Percentiles rank a stretch among this genome's conserved stretches.
phyloP scores from a whole-genome alignment of 2,797 vertebrate species.

The Pangasius larnaudii region DNA sequence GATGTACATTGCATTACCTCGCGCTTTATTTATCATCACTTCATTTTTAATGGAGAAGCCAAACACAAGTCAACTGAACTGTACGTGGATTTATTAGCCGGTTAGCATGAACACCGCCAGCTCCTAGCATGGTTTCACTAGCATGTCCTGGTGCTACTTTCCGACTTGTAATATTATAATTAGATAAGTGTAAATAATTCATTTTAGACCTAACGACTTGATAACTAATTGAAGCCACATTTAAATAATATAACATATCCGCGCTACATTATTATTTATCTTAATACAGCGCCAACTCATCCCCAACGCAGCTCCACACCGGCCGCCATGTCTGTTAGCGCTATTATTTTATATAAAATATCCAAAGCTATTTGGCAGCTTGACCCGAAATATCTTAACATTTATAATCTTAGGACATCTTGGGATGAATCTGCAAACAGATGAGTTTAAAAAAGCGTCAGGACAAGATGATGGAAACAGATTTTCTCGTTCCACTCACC shows the following conservation, averaged over 20 bases:
- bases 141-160: neutral
- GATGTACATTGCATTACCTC: too few species aligned
- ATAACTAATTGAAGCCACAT: too few species aligned
- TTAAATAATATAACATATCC: neutral
- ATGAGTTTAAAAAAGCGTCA: accelerated
- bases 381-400: neutral
- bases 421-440: neutral
- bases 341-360: neutral
- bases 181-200: neutral
- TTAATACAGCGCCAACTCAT: neutral
- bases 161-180: neutral
- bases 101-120: neutral
- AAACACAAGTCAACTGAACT: neutral
- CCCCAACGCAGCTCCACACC: neutral
- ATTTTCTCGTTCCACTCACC: slow-evolving; percentile 54
- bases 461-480: slow-evolving; percentile 47
- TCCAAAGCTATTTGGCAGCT: neutral
- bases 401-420: neutral
- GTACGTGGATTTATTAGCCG: neutral
- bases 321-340: neutral
- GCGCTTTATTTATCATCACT: neutral
- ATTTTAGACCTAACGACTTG: neutral
- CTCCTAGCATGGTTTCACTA: neutral
- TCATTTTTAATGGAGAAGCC: neutral
- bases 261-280: neutral